Conservation (phyloP, 2,888 invertebrate species). For the Smittia sp. region DNA sequence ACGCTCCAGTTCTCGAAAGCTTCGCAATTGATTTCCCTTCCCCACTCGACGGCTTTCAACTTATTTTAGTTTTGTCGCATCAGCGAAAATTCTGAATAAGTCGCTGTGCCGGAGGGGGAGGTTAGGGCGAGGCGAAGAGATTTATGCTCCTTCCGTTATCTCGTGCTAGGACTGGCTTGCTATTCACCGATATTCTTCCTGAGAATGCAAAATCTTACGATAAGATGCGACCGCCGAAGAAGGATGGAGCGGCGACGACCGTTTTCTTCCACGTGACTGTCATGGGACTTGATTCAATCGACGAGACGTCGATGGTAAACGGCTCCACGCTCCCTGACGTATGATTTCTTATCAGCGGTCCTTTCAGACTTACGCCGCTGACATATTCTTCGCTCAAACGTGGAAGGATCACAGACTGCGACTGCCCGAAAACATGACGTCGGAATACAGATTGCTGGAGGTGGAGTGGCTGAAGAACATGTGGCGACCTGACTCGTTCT, state of each 20-base stretch:
- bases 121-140: background rate
- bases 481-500: slow-evolving; percentile 92
- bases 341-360: background rate
- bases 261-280: slow-evolving; percentile 92
- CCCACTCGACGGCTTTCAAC: slow-evolving; percentile 8
- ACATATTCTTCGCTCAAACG: slow-evolving; percentile 89
- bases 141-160: slow-evolving; percentile 30
- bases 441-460: slow-evolving; percentile 81
- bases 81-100: background rate
- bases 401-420: slow-evolving; percentile 87
- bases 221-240: slow-evolving; percentile 91
- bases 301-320: slow-evolving; percentile 88
- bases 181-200: slow-evolving; percentile 79
- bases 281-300: slow-evolving; percentile 93
- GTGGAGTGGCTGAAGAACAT: slow-evolving; percentile 89
- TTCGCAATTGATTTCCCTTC: slow-evolving; percentile 3
- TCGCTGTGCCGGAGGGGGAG: background rate
- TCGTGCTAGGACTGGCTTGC: slow-evolving; percentile 65
- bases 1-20: slow-evolving; percentile 14
- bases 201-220: slow-evolving; percentile 85
- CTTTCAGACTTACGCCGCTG: slow-evolving; percentile 81
- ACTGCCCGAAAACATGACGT: slow-evolving; percentile 88
- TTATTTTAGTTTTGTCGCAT: slow-evolving; percentile 19
- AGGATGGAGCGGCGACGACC: slow-evolving; percentile 80
- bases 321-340: too few relatives aligned